Evolutionary conservation across 2,888 invertebrate species (phyloP), one percentile per base, ranked within the genome.

Genomic region (Cephalotes varians): DNA sequence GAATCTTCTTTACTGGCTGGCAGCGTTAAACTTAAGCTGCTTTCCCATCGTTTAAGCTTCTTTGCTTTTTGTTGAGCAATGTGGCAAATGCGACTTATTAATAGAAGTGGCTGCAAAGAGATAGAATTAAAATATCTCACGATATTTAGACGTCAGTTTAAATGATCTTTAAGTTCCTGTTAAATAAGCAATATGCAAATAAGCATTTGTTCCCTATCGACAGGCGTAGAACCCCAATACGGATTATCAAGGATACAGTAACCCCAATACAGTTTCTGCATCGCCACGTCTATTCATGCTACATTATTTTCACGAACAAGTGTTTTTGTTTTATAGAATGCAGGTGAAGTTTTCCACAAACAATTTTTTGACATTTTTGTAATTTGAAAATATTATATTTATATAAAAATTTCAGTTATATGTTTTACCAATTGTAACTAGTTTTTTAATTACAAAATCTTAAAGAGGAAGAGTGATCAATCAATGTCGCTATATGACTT

Each of bases 31-130:
- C 31, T 69, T 77, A 69, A 69, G 44, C 71, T 21, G 77, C 71
- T 77, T 77, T 71, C 18, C 10, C 25, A 56, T 18, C 18, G 6
- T 73, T 72, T 72, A 77, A 77, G 40, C 40, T 77, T 18, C 54
- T 56, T 56, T 21, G 7, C 21, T 54, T 69, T 21, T 56, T 40
- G 40, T 69, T 69, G 44, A 49, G n/a, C 34, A 49, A 77, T 12
- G 31, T 5, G 28, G 18, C 28, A 69, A 69, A 34, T 40, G 21
- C 1, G 37, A 69, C 6, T 69, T 34, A 56, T 56, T 77, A 77
- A 56, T n/a, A 21, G 54, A 31, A 31, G 5, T 10, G 18, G 31
- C 10, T 54, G 40, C 12, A 31, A 56, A 28, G 9, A 28, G 5
- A n/a, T 10, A 6, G 34, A 56, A 21, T 40, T 56, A 37, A 18